Evolutionary conservation across 2,888 invertebrate species (phyloP).

Genomic region (Drosophila lutescens): DNA sequence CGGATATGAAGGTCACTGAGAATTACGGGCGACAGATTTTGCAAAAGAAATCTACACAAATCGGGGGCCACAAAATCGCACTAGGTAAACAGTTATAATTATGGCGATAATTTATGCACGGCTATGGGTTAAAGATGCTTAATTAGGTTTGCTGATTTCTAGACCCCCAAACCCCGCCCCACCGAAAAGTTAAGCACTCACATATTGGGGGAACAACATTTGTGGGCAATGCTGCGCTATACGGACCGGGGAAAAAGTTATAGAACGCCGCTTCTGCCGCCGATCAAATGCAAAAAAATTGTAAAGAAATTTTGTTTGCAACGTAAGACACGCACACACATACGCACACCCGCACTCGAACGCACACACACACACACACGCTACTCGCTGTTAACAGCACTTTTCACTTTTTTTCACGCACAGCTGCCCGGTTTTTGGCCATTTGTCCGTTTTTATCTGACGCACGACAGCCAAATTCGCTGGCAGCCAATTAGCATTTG

Average conservation of each 20-base stretch:
- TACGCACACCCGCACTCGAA: conserved; percentile 17
- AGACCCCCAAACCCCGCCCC: neutral
- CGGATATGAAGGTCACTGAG: conserved; percentile 80
- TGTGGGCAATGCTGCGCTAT: conserved; percentile 63
- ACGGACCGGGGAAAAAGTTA: conserved; percentile 32
- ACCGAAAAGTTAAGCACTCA: conserved; percentile 57
- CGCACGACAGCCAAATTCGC: neutral
- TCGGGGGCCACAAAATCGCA: conserved; percentile 9
- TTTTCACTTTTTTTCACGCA: conserved; percentile 74
- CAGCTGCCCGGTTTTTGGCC: conserved; percentile 15
- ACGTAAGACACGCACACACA: conserved; percentile 63
- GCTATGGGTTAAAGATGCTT: conserved; percentile 25
- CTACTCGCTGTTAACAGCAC: conserved; percentile 57
- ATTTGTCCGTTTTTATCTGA: neutral
- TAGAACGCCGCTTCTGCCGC: conserved; percentile 53
- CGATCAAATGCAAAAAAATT: conserved; percentile 43
- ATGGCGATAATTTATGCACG: conserved; percentile 47
- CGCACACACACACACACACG: conserved; percentile 27
- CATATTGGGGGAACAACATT: conserved; percentile 73
- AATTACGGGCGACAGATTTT: conserved; percentile 19
- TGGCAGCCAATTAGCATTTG: neutral
- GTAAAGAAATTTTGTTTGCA: conserved; percentile 69
- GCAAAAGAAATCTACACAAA: neutral
- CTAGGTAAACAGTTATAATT: conserved; percentile 48
- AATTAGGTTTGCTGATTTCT: conserved; percentile 20